Evolutionary conservation across 2,113 vertebrate genomes (phyloP), one percentile per base, ranked within the genome.

Genomic region (Paralichthys olivaceus): DNA sequence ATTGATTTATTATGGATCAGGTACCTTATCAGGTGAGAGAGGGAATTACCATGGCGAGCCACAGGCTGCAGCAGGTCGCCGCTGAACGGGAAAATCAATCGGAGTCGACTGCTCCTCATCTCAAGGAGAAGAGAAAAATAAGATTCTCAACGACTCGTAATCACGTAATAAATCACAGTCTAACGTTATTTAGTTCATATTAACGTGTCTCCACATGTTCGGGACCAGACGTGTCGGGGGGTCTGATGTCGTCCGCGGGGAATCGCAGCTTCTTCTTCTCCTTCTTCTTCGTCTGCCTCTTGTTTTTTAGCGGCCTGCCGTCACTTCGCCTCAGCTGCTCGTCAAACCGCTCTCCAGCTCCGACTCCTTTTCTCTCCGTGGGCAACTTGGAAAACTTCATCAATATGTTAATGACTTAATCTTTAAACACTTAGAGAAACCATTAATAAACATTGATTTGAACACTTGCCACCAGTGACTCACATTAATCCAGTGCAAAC

Each of bases 391-490:
- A 96, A 96, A 97, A 96, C 95, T 95, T 96, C 96, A 96, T 98
- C 97, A 97, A 97, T 97, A 98, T 96, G 96, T 94, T 97, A 98
- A 98, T 97, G 94, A 96, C 94, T 95, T 96, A 96, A 97, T 98
- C 96, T 96, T 96, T 96, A 97, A 96, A 95, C 94, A 92, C 94
- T 96, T 96, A 94, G 94, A 96, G 95, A 93, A 95, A 94, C 94
- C 95, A 95, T 96, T 96, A 96, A 95, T 91, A 95, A 93, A 93
- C 93, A 97, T 97, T 94, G 96, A 98, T 97, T 96, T 94, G 77
- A 89, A 93, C 91, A 95, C 94, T 96, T 85, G 59, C 84, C 92
- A 94, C 92, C 72, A 94, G 94, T 94, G 93, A 93, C 94, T 91
- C 93, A 86, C 94, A 95, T 94, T 96, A 97, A 97, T 96, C 96